Evolutionary conservation across 2,113 vertebrate species (phyloP).

Genomic region (Epinephelus fuscoguttatus): DNA sequence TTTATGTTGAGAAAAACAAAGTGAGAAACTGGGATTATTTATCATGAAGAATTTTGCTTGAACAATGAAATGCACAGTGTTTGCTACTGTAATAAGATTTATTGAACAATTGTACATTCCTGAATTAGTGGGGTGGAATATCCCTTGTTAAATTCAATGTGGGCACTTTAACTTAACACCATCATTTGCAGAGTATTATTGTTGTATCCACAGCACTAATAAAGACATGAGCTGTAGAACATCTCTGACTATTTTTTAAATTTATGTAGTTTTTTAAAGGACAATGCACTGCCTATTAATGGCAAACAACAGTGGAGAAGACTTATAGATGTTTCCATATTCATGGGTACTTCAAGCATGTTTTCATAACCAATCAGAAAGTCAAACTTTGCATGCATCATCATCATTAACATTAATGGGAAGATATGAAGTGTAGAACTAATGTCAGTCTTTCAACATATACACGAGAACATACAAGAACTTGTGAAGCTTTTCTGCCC

Average conservation of each 20-base stretch:
- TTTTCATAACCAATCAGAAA: too few relatives aligned
- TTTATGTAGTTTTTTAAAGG: constrained; percentile 25
- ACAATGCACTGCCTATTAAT: constrained; percentile 10
- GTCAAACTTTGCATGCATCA: too few relatives aligned
- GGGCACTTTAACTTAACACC: constrained; percentile 76
- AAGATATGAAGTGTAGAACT: not conserved
- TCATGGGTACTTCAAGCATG: too few relatives aligned
- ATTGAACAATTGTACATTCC: constrained; percentile 66
- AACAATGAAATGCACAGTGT: constrained; percentile 60
- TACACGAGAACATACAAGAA: too few relatives aligned
- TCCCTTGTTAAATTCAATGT: constrained; percentile 56
- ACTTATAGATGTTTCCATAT: not conserved
- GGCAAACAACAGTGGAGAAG: constrained; percentile 30
- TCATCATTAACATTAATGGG: not conserved
- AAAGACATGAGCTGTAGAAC: constrained; percentile 72
- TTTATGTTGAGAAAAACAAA: constrained; percentile 34
- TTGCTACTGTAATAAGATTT: constrained; percentile 51
- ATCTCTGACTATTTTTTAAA: constrained; percentile 27
- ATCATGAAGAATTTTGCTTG: constrained; percentile 42
- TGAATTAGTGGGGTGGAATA: constrained; percentile 49
- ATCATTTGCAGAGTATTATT: constrained; percentile 67
- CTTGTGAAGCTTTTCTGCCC: too few relatives aligned
- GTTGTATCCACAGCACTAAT: constrained; percentile 76
- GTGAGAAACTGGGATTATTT: constrained; percentile 34
- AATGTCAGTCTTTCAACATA: not conserved